A percentile compares a stretch with the other conserved stretches of the same genome.
Evolutionary conservation across 2,113 vertebrate species (phyloP).

Genomic region (Hippopotamus amphibius): DNA sequence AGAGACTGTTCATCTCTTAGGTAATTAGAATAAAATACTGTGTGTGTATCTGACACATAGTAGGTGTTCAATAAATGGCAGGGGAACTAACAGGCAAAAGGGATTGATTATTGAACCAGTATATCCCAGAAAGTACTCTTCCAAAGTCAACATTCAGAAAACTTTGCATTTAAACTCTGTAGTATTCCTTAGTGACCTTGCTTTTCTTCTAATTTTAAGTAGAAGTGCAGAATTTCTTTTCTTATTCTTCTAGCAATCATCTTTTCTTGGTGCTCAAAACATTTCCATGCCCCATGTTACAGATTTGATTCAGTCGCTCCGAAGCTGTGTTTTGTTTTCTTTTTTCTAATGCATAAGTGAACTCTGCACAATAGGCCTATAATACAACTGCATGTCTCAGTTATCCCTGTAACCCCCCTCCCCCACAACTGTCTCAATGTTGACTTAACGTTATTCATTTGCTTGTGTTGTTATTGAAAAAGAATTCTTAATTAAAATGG

Average conservation of each 20-base stretch:
- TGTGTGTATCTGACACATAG: neutral
- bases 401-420: neutral
- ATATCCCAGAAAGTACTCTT: neutral
- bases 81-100: neutral
- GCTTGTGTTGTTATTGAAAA: constrained; percentile 65
- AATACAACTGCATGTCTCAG: neutral
- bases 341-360: constrained; percentile 69
- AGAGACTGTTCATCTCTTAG: neutral
- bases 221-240: constrained; percentile 66
- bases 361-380: constrained; percentile 57
- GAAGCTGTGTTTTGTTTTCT: constrained; percentile 38
- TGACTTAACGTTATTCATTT: constrained; percentile 74
- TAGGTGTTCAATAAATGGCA: neutral
- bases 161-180: neutral
- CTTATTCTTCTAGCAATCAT: constrained; percentile 58
- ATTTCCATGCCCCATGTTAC: constrained; percentile 50
- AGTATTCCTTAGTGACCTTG: neutral
- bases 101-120: neutral
- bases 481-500: constrained; percentile 73
- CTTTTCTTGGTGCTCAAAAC: constrained; percentile 43
- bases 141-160: constrained; percentile 52
- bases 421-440: constrained; percentile 41
- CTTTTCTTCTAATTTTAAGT: constrained; percentile 73
- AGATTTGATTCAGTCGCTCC: constrained; percentile 20
- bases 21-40: neutral